Percentiles rank a stretch among this genome's conserved stretches.
Conservation (phyloP, 2,113 vertebrate genomes). For the Phylloscopus whistleri region DNA sequence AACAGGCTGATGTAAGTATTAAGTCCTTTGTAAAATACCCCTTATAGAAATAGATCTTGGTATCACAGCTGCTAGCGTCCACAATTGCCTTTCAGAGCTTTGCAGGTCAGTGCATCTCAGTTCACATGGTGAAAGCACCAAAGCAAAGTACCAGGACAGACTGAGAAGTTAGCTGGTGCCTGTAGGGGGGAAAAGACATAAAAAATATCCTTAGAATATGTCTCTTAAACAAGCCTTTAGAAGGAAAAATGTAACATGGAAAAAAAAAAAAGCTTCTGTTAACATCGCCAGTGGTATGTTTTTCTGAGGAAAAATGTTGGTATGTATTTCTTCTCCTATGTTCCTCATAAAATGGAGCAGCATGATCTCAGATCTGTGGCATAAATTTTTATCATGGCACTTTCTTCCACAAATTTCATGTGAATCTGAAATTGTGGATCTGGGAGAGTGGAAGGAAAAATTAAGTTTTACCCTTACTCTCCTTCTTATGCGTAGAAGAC, state of each 20-base stretch:
- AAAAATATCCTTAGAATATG: not conserved
- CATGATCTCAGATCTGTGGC: not conserved
- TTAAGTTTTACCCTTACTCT: not conserved
- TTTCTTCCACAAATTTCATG: not conserved
- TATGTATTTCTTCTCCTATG: not conserved
- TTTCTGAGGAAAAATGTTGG: not conserved
- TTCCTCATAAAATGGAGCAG: not conserved
- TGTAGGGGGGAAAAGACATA: not conserved
- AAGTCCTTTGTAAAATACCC: not conserved
- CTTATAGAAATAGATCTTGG: not conserved
- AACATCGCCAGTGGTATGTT: not conserved
- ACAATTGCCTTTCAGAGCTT: not conserved
- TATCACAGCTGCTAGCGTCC: not conserved
- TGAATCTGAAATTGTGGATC: not conserved
- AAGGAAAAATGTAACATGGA: not conserved
- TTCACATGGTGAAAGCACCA: fast-evolving
- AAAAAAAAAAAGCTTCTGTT: not conserved
- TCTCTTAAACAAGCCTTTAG: not conserved
- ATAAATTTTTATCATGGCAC: not conserved
- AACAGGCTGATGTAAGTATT: not conserved
- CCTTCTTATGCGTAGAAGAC: fast-evolving
- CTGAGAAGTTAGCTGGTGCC: not conserved
- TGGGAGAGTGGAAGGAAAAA: not conserved
- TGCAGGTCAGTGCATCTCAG: not conserved
- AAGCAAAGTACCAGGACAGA: not conserved